Evolutionary conservation across 2,888 invertebrate genomes (phyloP).

Genomic region (Drosophila demipolita): DNA sequence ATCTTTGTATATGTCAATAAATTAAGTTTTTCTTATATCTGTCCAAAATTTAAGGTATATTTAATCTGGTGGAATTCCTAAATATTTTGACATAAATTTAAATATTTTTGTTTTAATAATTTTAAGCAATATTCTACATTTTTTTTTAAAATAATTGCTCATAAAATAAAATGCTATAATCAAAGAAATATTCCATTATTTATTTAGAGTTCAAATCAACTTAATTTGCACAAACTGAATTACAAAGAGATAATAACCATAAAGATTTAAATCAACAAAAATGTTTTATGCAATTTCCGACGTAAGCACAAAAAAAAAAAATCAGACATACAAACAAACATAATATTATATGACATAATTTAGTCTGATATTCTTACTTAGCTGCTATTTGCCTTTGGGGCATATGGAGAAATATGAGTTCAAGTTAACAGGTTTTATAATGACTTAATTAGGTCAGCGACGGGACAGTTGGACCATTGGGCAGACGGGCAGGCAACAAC

Average conservation of each 20-base stretch:
- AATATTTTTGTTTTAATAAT: neutral
- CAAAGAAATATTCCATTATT: neutral
- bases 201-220: neutral
- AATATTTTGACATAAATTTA: neutral
- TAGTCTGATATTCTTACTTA: neutral
- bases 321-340: neutral
- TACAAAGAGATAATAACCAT: neutral
- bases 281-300: neutral
- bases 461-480: neutral
- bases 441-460: conserved; percentile 60
- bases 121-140: neutral
- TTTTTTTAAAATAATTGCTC: neutral
- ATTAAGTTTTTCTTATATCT: neutral
- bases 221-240: neutral
- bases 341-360: neutral
- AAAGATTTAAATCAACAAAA: neutral
- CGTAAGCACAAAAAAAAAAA: neutral
- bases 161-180: neutral
- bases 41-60: neutral
- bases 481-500: conserved; percentile 14
- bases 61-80: neutral
- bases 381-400: neutral
- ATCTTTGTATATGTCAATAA: neutral
- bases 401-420: conserved; percentile 23
- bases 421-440: conserved; percentile 56